Evolutionary conservation across 2,888 invertebrate species (phyloP).

Genomic region (Drosophila seclusa): DNA sequence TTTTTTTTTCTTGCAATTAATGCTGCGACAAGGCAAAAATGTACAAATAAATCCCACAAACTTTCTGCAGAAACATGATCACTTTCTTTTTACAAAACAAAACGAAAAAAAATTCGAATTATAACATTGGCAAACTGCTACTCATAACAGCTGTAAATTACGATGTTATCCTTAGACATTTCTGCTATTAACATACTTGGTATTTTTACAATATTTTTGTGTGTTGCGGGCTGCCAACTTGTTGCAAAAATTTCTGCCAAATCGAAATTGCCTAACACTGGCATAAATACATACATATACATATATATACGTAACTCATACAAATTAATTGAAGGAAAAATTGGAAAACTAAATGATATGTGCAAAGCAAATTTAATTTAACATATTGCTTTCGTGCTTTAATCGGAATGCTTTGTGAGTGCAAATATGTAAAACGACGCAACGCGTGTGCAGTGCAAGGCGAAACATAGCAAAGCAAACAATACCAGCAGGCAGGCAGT

Average conservation of each 20-base stretch:
- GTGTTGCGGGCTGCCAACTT: conserved; percentile 43
- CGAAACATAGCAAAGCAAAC: conserved; percentile 61
- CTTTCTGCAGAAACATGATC: not conserved
- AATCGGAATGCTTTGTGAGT: conserved; percentile 47
- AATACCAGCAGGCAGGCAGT: conserved; percentile 51
- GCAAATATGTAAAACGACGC: conserved; percentile 51
- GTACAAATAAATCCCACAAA: not conserved
- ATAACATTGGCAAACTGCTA: conserved; percentile 14
- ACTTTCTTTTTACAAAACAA: not conserved
- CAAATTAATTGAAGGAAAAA: conserved; percentile 60
- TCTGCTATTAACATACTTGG: conserved; percentile 16
- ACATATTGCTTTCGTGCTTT: conserved; percentile 23
- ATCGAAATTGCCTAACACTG: conserved; percentile 43
- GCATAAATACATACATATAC: conserved; percentile 39
- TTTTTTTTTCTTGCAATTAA: not conserved
- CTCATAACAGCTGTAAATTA: conserved; percentile 10
- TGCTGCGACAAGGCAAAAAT: not conserved
- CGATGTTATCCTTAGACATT: conserved; percentile 23
- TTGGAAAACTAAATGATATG: conserved; percentile 52
- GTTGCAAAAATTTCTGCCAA: conserved; percentile 34
- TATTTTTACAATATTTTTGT: conserved; percentile 26
- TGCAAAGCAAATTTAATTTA: conserved; percentile 33
- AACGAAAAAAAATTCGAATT: conserved; percentile 18
- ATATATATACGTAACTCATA: conserved; percentile 61
- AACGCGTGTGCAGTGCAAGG: conserved; percentile 64